Percentiles rank a stretch among this genome's conserved stretches.
Conservation (phyloP, 2,113 vertebrate species). For the Thermophis baileyi region DNA sequence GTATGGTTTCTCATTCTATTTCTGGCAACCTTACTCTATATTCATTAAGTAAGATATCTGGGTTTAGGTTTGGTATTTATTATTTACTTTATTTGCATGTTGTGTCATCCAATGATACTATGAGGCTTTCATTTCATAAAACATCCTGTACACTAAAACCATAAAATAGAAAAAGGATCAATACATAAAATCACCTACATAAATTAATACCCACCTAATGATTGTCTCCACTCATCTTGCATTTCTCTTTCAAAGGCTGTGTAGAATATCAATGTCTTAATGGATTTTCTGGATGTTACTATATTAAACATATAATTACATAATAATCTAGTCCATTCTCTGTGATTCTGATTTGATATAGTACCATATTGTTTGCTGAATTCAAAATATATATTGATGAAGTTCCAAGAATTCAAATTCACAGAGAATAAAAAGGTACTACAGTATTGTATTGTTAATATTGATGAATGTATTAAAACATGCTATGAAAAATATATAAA, state of each 20-base stretch:
- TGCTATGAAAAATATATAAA: background rate
- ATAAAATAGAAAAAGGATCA: background rate
- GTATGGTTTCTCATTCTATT: background rate
- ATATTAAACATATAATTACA: background rate
- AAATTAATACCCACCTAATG: background rate
- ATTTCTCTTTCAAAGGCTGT: background rate
- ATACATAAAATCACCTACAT: background rate
- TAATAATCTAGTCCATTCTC: background rate
- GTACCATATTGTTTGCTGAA: background rate
- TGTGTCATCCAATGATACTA: background rate
- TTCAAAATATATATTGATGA: background rate
- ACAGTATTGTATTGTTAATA: background rate
- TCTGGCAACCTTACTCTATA: background rate
- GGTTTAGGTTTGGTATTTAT: background rate
- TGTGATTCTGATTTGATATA: background rate
- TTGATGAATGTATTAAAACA: background rate
- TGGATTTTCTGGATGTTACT: background rate
- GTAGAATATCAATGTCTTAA: background rate
- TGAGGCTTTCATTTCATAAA: background rate
- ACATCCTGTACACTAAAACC: background rate
- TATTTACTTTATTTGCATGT: background rate
- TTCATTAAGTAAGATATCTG: background rate
- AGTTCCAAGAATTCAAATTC: background rate
- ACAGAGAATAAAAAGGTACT: background rate
- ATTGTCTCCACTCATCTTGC: background rate